These are phyloP conservation scores for Hepsetus odoe DNA, from an alignment of 2,113 vertebrate genomes.

Conservation along the genomic window DNA sequence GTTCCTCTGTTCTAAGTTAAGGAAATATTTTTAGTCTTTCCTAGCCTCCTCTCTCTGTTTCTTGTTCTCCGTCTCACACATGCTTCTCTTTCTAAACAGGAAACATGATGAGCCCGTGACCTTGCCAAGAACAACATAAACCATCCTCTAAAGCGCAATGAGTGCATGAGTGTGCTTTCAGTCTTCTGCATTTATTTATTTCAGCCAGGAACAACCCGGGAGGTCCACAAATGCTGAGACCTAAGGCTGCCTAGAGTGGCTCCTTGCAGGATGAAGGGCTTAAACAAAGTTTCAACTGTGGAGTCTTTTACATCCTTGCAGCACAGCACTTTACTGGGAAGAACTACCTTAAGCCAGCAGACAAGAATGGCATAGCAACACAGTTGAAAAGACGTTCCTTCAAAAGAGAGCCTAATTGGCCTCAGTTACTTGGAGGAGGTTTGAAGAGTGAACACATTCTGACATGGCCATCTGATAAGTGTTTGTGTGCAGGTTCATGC, in stretches of 20 bases:
- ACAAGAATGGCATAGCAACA: background rate
- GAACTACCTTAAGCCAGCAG: constrained; percentile 4
- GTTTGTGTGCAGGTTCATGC: background rate
- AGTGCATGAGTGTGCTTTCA: background rate
- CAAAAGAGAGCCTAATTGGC: background rate
- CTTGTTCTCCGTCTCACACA: constrained; percentile 30
- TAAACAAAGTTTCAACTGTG: constrained; percentile 32
- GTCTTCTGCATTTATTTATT: constrained; percentile 27
- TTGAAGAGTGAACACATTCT: background rate
- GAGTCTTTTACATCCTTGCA: constrained; percentile 12
- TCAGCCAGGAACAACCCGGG: background rate
- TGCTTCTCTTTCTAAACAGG: constrained; percentile 53
- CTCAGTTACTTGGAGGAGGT: background rate
- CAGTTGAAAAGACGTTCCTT: background rate
- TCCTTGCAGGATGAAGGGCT: background rate
- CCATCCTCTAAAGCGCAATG: constrained; percentile 34
- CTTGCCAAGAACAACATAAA: constrained; percentile 51
- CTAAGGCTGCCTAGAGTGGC: constrained; percentile 23
- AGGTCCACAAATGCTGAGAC: constrained; percentile 9
- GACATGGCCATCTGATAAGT: constrained; percentile 26
- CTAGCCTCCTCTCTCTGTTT: background rate
- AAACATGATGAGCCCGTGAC: constrained; percentile 45
- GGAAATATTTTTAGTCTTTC: background rate
- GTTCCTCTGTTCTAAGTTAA: background rate
- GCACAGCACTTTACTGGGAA: constrained; percentile 8